Conservation (phyloP, 2,888 invertebrate species). For the Calameuta pallipes region DNA sequence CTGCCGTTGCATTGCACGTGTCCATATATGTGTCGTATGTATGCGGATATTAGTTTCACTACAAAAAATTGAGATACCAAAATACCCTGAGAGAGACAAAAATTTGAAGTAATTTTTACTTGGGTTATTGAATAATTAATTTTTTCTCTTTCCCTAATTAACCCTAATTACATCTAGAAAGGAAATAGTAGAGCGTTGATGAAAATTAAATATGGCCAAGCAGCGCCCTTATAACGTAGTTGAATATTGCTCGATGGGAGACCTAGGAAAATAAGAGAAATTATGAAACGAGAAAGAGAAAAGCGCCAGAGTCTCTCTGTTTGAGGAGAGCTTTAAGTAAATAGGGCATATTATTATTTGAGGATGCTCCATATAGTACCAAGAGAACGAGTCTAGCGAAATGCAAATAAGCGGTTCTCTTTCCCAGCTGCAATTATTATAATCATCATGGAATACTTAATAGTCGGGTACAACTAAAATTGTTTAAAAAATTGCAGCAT, state of each 20-base stretch:
- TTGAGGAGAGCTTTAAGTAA: constrained; percentile 14
- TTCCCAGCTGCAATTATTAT: constrained; percentile 4
- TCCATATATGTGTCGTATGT: too few species aligned
- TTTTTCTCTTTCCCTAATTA: not conserved
- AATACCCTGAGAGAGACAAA: not conserved
- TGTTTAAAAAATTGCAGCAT: not conserved
- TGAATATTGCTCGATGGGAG: too few species aligned
- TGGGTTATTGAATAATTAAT: not conserved
- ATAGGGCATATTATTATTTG: constrained; percentile 12
- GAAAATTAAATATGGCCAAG: not conserved
- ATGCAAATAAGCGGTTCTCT: not conserved
- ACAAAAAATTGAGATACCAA: not conserved
- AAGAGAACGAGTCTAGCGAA: not conserved
- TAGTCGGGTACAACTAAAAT: not conserved
- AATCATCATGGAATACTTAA: not conserved
- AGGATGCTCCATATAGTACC: constrained; percentile 7
- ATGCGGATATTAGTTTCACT: not conserved
- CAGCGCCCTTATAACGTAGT: not conserved
- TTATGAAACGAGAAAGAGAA: not conserved
- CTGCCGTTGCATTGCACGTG: not conserved
- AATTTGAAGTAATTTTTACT: not conserved
- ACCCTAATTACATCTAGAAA: not conserved
- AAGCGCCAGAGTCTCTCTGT: not conserved
- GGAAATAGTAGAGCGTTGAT: not conserved
- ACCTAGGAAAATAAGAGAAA: not conserved